Evolutionary conservation across 2,113 vertebrate species (phyloP), one percentile per base, ranked within the genome.

Genomic region (Hepsetus odoe): DNA sequence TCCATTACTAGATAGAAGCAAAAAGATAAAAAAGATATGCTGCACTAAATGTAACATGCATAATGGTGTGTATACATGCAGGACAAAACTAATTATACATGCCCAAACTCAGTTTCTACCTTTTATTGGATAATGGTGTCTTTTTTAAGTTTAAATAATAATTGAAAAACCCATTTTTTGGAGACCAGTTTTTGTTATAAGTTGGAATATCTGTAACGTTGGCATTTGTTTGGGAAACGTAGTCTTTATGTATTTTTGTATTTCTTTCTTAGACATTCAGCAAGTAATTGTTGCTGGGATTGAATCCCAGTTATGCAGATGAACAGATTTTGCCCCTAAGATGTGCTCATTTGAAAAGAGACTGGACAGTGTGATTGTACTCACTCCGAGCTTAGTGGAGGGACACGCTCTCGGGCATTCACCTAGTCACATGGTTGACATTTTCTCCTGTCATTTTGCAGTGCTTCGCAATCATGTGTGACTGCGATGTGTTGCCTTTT

Each of bases 401-500:
- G 0, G 49, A 20, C 14, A 18, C 22, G 49, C 42, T 10, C 32
- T 10, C 6, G 42, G 42, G 22, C 33, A 22, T 46, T 26, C 28
- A 49, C 56, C 24, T 46, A 14, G 40, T 74, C 72, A 74, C 72
- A 24, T 49, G 40, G 13, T 33, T 49, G 33, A 38, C 61, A 66
- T 46, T 56, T 68, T 58, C 44, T 13, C n/a, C n/a, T 35, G 18
- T 38, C 18, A 13, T 67, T 5, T 22, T 53, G 61, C 22, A 55
- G 22, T 49, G 65, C 40, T 70, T 77, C 26, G 55, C 55, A 38
- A 5, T 33, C 24, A 35, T 77, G 35, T 33, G 38, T 69, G 26
- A 22, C 61, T 58, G 2, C 5, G 40, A 42, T 14, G 5, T 46
- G 28, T 5, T 33, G n/a, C 55, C 8, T 10, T 38, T 65, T 16